Conservation (phyloP, 1,140 invertebrate species). For the Pseudoatta argentina region DNA sequence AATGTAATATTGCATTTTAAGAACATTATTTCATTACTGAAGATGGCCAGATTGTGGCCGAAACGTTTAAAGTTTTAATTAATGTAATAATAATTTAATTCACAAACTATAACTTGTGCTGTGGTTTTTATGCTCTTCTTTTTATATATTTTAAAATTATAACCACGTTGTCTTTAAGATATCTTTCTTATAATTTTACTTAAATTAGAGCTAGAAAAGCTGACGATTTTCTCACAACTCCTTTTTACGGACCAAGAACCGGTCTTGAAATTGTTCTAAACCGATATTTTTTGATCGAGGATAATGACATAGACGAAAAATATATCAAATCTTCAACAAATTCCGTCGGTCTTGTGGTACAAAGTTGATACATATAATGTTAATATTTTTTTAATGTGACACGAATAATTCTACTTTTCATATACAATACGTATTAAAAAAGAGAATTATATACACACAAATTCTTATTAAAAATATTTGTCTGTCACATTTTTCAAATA, state of each 20-base stretch:
- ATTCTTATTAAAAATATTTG: not conserved
- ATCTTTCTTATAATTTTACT: not conserved
- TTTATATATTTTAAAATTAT: too few species aligned
- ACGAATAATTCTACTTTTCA: not conserved
- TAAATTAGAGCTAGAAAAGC: not conserved
- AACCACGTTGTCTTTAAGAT: too few species aligned
- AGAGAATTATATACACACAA: not conserved
- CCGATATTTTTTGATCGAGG: not conserved
- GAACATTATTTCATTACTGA: too few species aligned
- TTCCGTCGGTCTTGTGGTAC: conserved; percentile 40
- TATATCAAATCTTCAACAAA: conserved; percentile 32
- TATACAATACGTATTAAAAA: not conserved
- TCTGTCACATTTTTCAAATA: not conserved
- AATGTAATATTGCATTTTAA: too few species aligned
- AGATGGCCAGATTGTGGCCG: too few species aligned
- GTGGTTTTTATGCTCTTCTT: too few species aligned
- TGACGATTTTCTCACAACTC: not conserved
- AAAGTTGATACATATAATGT: not conserved
- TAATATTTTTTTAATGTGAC: not conserved
- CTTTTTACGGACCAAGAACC: conserved; percentile 20
- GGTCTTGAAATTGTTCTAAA: conserved; percentile 14
- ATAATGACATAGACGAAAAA: not conserved
- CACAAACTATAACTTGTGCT: too few species aligned
- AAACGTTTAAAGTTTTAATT: too few species aligned
- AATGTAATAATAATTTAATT: too few species aligned